These are phyloP conservation scores for Amniataba percoides DNA, from an alignment of 2,797 vertebrate species.

Conservation along the genomic window DNA sequence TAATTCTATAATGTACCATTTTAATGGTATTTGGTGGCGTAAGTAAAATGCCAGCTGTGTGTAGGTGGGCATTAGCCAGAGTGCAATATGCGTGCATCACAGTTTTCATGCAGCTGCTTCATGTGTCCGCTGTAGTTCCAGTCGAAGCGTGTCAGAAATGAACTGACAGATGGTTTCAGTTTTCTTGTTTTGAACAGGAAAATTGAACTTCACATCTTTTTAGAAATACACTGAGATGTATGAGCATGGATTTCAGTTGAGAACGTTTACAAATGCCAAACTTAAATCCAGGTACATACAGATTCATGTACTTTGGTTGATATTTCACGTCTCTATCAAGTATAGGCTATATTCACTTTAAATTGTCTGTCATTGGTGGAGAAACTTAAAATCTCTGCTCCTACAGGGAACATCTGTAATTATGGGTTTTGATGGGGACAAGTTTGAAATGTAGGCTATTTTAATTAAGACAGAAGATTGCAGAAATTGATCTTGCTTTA, in stretches of 20 bases:
- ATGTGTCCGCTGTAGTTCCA: too few relatives aligned
- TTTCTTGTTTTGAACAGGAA: neutral
- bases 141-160: too few relatives aligned
- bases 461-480: neutral
- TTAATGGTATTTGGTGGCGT: neutral
- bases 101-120: neutral
- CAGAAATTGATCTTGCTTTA: neutral
- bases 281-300: too few relatives aligned
- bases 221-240: too few relatives aligned
- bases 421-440: neutral
- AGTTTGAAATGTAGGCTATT: neutral
- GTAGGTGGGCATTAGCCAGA: conserved; percentile 13
- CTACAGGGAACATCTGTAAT: neutral
- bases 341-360: too few relatives aligned
- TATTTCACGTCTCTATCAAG: too few relatives aligned
- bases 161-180: too few relatives aligned
- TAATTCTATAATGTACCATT: neutral
- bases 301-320: too few relatives aligned
- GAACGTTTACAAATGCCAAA: too few relatives aligned
- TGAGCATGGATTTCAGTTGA: too few relatives aligned
- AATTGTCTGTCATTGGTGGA: too few relatives aligned
- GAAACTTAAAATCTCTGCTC: neutral
- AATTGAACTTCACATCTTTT: too few relatives aligned
- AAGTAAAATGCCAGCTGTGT: conserved; percentile 34
- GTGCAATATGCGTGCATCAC: conserved; percentile 6